Conservation (phyloP, 1,140 invertebrate species). For the Mya arenaria region DNA sequence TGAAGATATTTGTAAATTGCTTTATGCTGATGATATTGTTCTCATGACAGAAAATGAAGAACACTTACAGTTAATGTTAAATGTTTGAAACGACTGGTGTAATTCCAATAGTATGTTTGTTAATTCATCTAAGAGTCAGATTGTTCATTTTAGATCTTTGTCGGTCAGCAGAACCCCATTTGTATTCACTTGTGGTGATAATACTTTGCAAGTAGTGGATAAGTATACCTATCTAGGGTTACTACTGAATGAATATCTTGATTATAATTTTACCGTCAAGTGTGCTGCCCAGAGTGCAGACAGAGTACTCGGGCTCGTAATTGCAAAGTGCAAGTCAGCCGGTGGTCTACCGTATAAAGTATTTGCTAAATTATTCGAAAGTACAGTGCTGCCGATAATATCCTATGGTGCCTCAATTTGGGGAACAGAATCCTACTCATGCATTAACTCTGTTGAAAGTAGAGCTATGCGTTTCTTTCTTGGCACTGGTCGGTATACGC, state of each 20-base stretch:
- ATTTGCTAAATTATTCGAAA: slow-evolving; percentile 14
- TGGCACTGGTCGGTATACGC: slow-evolving; percentile 19
- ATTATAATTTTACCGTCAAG: not conserved
- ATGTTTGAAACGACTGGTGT: not conserved
- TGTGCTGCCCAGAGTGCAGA: not conserved
- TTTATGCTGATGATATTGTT: not conserved
- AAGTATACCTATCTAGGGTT: slow-evolving; percentile 46
- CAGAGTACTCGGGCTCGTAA: slow-evolving; percentile 17
- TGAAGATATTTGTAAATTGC: not conserved
- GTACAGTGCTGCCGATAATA: slow-evolving; percentile 9
- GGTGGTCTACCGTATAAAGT: slow-evolving; percentile 11
- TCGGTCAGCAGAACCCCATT: not conserved
- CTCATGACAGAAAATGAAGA: not conserved
- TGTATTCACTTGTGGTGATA: slow-evolving; percentile 13
- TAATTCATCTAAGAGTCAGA: slow-evolving; percentile 12
- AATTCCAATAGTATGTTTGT: not conserved
- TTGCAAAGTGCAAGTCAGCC: not conserved
- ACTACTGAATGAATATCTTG: slow-evolving; percentile 9
- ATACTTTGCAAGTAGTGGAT: slow-evolving; percentile 3
- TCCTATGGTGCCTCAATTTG: slow-evolving; percentile 36
- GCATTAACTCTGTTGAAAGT: slow-evolving; percentile 14
- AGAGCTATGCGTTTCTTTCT: slow-evolving; percentile 40
- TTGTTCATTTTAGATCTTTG: slow-evolving; percentile 16
- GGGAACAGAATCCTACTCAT: not conserved
- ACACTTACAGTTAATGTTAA: not conserved